Base-by-base conservation (phyloP, 1,140 invertebrate genomes). In the Lordiphosa stackelbergi region DNA sequence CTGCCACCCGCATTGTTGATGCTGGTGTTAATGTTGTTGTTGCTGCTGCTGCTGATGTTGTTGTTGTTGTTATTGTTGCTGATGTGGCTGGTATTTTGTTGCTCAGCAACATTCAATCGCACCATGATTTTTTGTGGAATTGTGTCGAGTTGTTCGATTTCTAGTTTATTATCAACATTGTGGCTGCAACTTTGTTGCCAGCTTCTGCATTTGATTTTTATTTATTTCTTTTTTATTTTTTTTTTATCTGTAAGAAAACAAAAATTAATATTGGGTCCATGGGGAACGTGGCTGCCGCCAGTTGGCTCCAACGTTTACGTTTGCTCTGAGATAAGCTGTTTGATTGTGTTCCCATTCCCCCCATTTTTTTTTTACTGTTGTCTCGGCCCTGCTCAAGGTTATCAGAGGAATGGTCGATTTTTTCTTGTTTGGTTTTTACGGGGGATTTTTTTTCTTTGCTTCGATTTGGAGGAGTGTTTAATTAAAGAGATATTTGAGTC, bases 51-150 rank as follows among this genome's bases (percentile, higher is more conserved):
- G 52, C 16, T 65, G 36, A 4, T 68, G 56, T 10, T 60, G 55
- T 6, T 36, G 4, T 31, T 52, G 49, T 19, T 65, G 28, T 37
- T 47, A 22, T 24, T 64, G 64, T 19, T 81, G 34, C 3, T 69
- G 42, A 40, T 71, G 68, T 41, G 64, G 53, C 10, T 59, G 22
- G 8, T 31, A 40, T 28, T 49, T 9, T 85, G 74, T 59, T 75
- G 75, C 58, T 68, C 77, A 22, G 69, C 69, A 73, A 78, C 83
- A 78, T 85, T 85, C 61, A 83, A 65, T 64, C 83, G 83, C 73
- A 85, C 83, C 83, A 85, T 85, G 52, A 73, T 85, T 69, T 53
- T 34, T 16, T 59, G 16, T 42, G 22, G 24, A 61, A 53, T 63
- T 35, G 48, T 38, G 11, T 61, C 31, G 49, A 48, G 28, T 36